Evolutionary conservation across 1,140 invertebrate species (phyloP).

Genomic region (Planococcus citri): DNA sequence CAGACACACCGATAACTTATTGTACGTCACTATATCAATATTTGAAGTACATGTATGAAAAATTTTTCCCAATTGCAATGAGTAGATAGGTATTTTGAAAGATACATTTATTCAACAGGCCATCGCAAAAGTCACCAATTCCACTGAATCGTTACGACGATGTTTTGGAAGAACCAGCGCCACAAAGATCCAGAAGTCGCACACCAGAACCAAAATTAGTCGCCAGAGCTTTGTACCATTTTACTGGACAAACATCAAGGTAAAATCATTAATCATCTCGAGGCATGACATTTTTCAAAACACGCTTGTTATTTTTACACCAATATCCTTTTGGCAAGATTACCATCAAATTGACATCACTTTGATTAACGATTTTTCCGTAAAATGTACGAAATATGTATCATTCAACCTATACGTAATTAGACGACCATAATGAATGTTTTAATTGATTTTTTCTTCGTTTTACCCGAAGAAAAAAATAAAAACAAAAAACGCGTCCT

Average conservation of each 20-base stretch:
- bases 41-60: background rate
- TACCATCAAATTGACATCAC: background rate
- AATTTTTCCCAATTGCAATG: too few relatives aligned
- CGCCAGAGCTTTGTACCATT: slow-evolving; percentile 79
- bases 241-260: slow-evolving; percentile 69
- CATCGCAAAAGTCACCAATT: slow-evolving; percentile 85
- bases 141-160: slow-evolving; percentile 86
- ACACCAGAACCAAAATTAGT: slow-evolving; percentile 58
- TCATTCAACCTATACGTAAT: too few relatives aligned
- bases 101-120: too few relatives aligned
- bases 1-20: slow-evolving; percentile 81
- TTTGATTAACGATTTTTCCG: background rate
- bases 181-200: slow-evolving; percentile 41
- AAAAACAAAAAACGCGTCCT: too few relatives aligned
- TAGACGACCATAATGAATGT: background rate
- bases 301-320: background rate
- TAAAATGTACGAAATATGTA: background rate
- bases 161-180: slow-evolving; percentile 46
- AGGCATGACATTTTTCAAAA: background rate
- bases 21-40: too few relatives aligned
- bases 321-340: background rate
- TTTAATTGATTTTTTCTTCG: background rate
- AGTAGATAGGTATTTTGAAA: too few relatives aligned
- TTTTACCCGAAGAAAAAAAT: too few relatives aligned
- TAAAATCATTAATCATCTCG: slow-evolving; percentile 26